A percentile compares a stretch with the other conserved stretches of the same genome.
Conservation (phyloP, 64 coral and sea anemone species). For the Pocillopora verrucosa region DNA sequence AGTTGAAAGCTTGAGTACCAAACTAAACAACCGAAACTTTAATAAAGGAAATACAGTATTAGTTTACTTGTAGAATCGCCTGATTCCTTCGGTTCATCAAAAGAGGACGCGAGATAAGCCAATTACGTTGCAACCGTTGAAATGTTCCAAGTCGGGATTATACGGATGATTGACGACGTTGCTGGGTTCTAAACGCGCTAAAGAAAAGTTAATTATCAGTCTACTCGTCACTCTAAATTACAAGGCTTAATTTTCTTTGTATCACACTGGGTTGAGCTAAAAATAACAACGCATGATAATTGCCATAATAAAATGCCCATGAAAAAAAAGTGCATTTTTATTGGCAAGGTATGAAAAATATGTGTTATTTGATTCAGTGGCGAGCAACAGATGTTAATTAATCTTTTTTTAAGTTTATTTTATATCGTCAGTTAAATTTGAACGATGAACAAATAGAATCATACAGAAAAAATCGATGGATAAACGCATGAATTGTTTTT, state of each 20-base stretch:
- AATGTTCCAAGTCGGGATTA: neutral
- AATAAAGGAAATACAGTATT: neutral
- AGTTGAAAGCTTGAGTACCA: neutral
- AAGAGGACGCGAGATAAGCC: neutral
- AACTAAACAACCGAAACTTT: neutral
- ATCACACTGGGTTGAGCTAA: neutral
- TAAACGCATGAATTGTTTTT: neutral
- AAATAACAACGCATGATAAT: slow-evolving; percentile 3
- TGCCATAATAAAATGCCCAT: neutral
- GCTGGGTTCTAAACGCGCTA: neutral
- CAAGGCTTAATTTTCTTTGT: neutral
- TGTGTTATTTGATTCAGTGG: no score
- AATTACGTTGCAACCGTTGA: neutral
- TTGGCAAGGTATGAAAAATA: no score
- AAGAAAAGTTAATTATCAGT: neutral
- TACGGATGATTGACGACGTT: neutral
- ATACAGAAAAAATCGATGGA: neutral
- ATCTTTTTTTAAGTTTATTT: no score
- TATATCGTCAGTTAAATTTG: no score
- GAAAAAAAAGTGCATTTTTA: neutral
- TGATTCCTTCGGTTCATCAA: neutral
- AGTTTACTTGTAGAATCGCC: neutral
- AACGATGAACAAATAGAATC: no score
- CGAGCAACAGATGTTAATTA: neutral
- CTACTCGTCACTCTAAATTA: neutral